Evolutionary conservation across 2,113 vertebrate genomes (phyloP).

Genomic region (Arvicanthis niloticus): DNA sequence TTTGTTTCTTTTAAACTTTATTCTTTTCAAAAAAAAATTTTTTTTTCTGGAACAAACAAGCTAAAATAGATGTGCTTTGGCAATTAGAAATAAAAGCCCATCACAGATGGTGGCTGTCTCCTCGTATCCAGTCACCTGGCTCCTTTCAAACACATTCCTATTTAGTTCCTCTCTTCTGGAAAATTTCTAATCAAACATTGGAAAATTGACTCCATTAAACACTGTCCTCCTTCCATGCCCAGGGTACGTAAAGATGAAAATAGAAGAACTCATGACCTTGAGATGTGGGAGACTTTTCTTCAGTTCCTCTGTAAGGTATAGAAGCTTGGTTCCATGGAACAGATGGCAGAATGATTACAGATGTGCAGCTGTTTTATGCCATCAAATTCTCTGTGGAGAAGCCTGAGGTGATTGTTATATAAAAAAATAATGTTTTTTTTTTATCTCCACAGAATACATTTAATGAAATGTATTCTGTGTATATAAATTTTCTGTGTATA

Average conservation of each 20-base stretch:
- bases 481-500: too few relatives aligned
- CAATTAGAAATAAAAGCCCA: conserved; percentile 61
- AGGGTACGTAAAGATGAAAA: conserved; percentile 38
- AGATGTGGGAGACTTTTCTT: conserved; percentile 63
- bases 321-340: conserved; percentile 68
- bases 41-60: not conserved
- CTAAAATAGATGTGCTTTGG: conserved; percentile 33
- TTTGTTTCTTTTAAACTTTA: conserved; percentile 39
- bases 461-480: too few relatives aligned
- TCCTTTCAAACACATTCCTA: conserved; percentile 46
- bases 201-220: conserved; percentile 55
- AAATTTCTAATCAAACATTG: conserved; percentile 72
- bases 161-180: conserved; percentile 73
- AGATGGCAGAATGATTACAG: conserved; percentile 80
- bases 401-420: conserved; percentile 70
- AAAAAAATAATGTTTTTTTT: conserved; percentile 54
- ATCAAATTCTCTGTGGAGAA: conserved; percentile 74
- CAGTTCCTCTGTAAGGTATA: conserved; percentile 19
- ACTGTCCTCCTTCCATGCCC: too few relatives aligned
- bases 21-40: not conserved
- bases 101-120: conserved; percentile 66
- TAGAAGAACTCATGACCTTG: conserved; percentile 70
- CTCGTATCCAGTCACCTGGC: conserved; percentile 47
- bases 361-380: conserved; percentile 67
- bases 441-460: conserved; percentile 74